Conservation (phyloP, 2,888 invertebrate species). For the Platycheirus rosarum region DNA sequence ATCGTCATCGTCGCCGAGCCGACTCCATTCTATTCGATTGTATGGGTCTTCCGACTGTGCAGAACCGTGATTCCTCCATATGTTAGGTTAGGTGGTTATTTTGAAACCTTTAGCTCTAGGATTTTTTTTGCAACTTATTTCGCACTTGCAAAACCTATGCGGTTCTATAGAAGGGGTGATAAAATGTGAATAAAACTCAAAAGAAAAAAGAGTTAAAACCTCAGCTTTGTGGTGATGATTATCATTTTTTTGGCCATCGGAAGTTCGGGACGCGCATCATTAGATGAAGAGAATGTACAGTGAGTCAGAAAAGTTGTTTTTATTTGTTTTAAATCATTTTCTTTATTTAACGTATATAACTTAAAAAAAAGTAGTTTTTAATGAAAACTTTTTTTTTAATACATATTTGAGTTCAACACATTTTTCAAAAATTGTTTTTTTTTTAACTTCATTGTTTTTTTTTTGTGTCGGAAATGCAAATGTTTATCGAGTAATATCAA, state of each 20-base stretch:
- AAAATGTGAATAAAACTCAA: conserved; percentile 52
- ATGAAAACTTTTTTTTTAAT: no score
- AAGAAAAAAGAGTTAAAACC: conserved; percentile 49
- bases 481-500: no score
- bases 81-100: conserved; percentile 56
- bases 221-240: conserved; percentile 48
- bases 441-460: no score
- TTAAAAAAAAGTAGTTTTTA: no score
- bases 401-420: no score
- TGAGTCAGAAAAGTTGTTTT: conserved; percentile 25
- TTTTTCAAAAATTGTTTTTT: no score
- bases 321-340: no score
- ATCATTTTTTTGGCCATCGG: conserved; percentile 49
- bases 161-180: conserved; percentile 15
- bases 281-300: conserved; percentile 50
- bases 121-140: conserved; percentile 31
- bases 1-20: conserved; percentile 1
- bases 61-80: conserved; percentile 63
- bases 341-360: no score
- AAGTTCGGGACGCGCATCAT: conserved; percentile 68
- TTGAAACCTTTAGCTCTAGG: not conserved
- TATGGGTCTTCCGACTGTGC: conserved; percentile 39
- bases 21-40: not conserved
- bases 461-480: no score
- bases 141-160: conserved; percentile 1